Percentiles rank a stretch among this genome's conserved stretches.
Evolutionary conservation across 1,140 invertebrate species (phyloP).

Genomic region (Caenorhabditis remanei): DNA sequence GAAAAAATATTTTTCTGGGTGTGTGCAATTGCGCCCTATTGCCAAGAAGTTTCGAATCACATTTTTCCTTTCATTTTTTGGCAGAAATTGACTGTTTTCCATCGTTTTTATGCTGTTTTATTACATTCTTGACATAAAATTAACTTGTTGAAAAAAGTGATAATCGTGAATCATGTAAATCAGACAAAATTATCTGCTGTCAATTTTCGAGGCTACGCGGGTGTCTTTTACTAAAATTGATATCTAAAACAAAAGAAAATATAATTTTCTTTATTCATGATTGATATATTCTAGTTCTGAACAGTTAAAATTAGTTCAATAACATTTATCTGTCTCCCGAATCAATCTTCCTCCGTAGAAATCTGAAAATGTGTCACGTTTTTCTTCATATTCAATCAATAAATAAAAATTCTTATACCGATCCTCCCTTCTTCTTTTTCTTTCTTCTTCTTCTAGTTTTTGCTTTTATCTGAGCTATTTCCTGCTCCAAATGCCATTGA

Average conservation of each 20-base stretch:
- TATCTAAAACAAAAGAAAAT: no score
- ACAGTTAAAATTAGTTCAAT: no score
- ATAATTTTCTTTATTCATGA: no score
- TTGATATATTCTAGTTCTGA: no score
- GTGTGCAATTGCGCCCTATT: neutral
- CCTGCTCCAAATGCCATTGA: slow-evolving; percentile 37
- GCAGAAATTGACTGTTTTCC: neutral
- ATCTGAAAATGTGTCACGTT: neutral
- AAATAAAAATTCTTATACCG: neutral
- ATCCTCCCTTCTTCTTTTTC: neutral
- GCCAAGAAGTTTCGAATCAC: neutral
- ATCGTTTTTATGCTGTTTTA: neutral
- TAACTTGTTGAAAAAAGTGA: no score
- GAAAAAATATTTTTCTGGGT: neutral
- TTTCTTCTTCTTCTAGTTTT: neutral
- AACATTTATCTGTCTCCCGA: no score
- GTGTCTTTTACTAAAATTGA: no score
- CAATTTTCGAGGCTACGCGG: no score
- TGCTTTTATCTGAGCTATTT: slow-evolving; percentile 15
- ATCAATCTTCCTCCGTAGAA: neutral
- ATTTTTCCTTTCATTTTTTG: neutral
- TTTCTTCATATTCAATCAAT: no score
- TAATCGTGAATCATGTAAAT: no score
- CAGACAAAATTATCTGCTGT: no score
- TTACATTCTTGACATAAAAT: no score